A percentile compares a stretch with the other conserved stretches of the same genome.
phyloP scores from a whole-genome alignment of 1,140 invertebrate species.

The Rhagoletis zephyria region DNA sequence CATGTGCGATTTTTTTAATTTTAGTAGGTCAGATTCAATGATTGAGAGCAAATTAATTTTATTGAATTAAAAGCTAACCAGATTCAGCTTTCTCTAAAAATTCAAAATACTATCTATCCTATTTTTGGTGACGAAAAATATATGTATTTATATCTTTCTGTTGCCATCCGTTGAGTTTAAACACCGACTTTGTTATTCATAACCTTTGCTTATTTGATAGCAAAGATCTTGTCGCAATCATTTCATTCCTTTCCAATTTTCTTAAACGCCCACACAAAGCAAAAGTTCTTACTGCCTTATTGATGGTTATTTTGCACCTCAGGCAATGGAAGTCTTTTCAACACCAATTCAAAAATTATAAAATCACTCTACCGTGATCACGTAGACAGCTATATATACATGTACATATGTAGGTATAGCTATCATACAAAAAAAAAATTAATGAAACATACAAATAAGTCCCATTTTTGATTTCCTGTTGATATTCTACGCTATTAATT shows the following conservation, averaged over 20 bases:
- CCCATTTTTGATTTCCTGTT: slow-evolving; percentile 44
- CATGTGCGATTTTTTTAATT: too few species aligned
- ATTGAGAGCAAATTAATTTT: too few species aligned
- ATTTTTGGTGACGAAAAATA: too few species aligned
- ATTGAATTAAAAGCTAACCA: too few species aligned
- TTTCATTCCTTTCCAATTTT: neutral
- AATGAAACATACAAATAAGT: slow-evolving; percentile 9
- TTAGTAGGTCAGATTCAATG: too few species aligned
- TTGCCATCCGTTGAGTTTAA: neutral
- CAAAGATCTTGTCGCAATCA: neutral
- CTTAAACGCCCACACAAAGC: slow-evolving; percentile 14
- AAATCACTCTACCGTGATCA: neutral
- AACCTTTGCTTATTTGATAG: neutral
- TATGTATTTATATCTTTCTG: too few species aligned
- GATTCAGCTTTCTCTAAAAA: too few species aligned
- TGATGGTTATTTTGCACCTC: neutral
- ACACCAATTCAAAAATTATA: neutral
- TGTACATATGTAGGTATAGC: neutral
- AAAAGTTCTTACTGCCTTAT: neutral
- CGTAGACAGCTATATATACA: neutral
- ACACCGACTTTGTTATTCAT: neutral
- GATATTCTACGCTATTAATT: slow-evolving; percentile 41
- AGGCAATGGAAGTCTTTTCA: neutral
- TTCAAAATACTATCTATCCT: too few species aligned
- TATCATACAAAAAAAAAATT: neutral